Evolutionary conservation across 2,888 invertebrate genomes (phyloP).

Genomic region (Odontomyia ornata): DNA sequence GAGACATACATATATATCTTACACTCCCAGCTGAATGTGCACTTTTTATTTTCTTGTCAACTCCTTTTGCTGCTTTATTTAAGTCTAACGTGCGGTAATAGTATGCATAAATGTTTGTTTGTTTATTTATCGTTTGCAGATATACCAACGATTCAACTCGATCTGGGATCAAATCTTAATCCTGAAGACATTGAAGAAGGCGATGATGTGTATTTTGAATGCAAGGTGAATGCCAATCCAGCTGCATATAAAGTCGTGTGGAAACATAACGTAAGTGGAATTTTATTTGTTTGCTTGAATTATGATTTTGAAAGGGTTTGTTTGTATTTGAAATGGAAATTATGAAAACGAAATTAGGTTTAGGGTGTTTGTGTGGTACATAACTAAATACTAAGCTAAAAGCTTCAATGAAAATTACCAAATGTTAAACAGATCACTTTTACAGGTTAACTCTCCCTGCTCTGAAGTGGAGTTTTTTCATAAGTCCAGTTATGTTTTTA

Average conservation of each 20-base stretch:
- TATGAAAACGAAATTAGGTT: too few relatives aligned
- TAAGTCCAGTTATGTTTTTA: too few relatives aligned
- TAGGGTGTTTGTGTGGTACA: too few relatives aligned
- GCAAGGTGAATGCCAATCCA: constrained; percentile 81
- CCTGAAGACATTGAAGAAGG: constrained; percentile 83
- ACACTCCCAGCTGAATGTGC: not conserved
- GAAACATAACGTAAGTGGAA: constrained; percentile 79
- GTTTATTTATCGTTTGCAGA: constrained; percentile 63
- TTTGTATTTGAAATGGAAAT: not conserved
- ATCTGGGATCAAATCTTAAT: constrained; percentile 78
- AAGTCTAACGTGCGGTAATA: constrained; percentile 5
- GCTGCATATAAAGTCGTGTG: constrained; percentile 81
- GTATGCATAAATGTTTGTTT: constrained; percentile 21
- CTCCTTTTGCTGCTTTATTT: not conserved
- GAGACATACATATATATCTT: not conserved
- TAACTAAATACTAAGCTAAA: too few relatives aligned
- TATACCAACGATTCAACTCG: constrained; percentile 74
- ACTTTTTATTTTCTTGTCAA: not conserved
- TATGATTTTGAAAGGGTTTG: not conserved
- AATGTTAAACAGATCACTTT: too few relatives aligned
- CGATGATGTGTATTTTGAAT: constrained; percentile 83
- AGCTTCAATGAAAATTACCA: too few relatives aligned
- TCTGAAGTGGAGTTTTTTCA: too few relatives aligned
- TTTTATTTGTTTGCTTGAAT: not conserved
- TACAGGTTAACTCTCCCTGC: too few relatives aligned